Evolutionary conservation across 2,888 invertebrate genomes (phyloP).

Genomic region (Alloplasta piceator): DNA sequence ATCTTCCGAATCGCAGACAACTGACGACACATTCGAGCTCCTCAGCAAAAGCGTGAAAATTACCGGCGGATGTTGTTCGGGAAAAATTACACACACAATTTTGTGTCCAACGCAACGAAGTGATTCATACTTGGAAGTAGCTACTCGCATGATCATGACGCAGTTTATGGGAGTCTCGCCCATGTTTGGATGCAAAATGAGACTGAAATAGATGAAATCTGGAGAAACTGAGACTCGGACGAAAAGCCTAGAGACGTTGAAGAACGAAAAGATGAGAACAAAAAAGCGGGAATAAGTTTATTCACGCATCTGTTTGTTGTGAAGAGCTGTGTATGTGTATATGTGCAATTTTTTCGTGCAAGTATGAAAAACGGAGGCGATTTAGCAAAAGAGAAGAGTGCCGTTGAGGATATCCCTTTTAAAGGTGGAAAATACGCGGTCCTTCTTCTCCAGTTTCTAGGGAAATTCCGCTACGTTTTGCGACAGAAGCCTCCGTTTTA

Average conservation of each 20-base stretch:
- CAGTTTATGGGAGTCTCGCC: conserved; percentile 18
- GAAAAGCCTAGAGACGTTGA: conserved; percentile 22
- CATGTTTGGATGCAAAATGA: conserved; percentile 75
- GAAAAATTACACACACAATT: no score
- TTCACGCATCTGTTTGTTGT: conserved; percentile 6
- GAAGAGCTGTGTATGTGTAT: not conserved
- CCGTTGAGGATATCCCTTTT: conserved; percentile 53
- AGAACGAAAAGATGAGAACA: conserved; percentile 2
- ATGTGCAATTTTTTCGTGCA: not conserved
- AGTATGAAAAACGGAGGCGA: conserved; percentile 8
- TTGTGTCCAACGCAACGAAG: conserved; percentile 39
- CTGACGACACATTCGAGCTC: conserved; percentile 60
- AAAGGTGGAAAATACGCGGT: conserved; percentile 38
- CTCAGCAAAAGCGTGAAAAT: no score
- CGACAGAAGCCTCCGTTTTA: conserved; percentile 33
- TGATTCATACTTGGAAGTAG: conserved; percentile 66
- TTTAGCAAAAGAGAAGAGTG: conserved; percentile 27
- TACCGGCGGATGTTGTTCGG: no score
- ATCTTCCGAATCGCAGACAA: conserved; percentile 64
- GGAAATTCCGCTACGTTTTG: conserved; percentile 65
- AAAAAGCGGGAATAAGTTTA: conserved; percentile 53
- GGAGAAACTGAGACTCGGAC: conserved; percentile 14
- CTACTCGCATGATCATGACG: no score
- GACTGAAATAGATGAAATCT: conserved; percentile 44
- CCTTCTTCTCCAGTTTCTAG: conserved; percentile 21